phyloP scores from a whole-genome alignment of 2,888 invertebrate genomes.

The Candidula unifasciata region DNA sequence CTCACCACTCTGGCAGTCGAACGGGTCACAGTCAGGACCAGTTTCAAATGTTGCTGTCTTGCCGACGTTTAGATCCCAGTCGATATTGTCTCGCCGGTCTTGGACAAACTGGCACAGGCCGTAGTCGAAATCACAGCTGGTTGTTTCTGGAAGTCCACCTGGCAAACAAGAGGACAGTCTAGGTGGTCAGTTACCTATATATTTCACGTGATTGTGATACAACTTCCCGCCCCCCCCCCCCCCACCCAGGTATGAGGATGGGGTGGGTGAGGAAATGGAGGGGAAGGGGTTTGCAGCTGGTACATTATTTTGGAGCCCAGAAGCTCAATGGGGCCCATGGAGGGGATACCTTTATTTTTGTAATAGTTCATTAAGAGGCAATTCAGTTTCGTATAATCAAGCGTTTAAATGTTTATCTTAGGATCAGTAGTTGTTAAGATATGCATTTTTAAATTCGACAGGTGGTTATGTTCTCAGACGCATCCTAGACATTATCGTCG shows the following conservation, averaged over 20 bases:
- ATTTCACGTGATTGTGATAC: too few species aligned
- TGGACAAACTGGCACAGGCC: conserved; percentile 59
- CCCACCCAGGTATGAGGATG: neutral
- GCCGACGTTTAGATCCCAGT: conserved; percentile 59
- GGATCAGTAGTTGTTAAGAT: too few species aligned
- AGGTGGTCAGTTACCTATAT: neutral
- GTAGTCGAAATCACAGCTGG: conserved; percentile 57
- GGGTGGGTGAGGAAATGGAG: neutral
- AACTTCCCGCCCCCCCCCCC: too few species aligned
- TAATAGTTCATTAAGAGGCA: too few species aligned
- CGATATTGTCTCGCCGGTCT: conserved; percentile 54
- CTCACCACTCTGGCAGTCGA: conserved; percentile 77
- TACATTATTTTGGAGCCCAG: too few species aligned
- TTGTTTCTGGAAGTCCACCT: conserved; percentile 34
- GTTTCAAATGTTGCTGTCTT: conserved; percentile 61
- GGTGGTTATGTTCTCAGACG: too few species aligned
- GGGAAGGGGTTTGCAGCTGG: neutral
- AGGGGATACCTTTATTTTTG: too few species aligned
- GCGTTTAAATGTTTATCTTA: too few species aligned
- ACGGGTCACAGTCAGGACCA: conserved; percentile 65
- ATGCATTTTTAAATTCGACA: too few species aligned
- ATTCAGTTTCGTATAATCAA: too few species aligned
- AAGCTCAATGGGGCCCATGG: too few species aligned
- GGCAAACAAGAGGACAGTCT: neutral
- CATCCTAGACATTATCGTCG: too few species aligned